Evolutionary conservation across 1,140 invertebrate species (phyloP), one percentile per base, ranked within the genome.

Genomic region (Anoplophora glabripennis): DNA sequence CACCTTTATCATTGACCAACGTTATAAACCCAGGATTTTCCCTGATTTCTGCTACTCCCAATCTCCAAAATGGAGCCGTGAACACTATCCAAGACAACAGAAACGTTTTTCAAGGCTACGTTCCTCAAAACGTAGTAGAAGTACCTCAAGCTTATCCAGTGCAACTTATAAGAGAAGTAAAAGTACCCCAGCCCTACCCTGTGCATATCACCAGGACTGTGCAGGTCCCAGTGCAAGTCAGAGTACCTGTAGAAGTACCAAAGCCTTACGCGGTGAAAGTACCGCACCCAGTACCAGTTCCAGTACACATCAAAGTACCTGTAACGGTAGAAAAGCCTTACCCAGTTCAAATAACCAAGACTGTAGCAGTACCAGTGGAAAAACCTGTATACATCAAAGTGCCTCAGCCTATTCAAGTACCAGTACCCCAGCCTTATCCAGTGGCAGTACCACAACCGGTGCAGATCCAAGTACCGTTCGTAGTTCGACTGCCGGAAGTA

Each of bases 261-360:
- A 74, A 77, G 5, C 67, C 69, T 7, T 69, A 66, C 46, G 59
- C 63, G 18, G 69, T 71, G 0, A 47, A 47, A 17, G 65, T 68
- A 9, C 58, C 63, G 35, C 61, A 63, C 18, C 61, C 68, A 0
- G 61, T 65, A 34, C 47, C 63, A 72, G 65, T 77, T 69, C 28
- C 73, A 64, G 17, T 64, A 58, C 71, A 63, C 61, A 42, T 45
- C 7, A 12, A 35, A 1, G 34, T 46, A 35, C 64, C 61, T 18
- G 63, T 67, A 17, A 53, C 64, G 41, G 59, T 66, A 12, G 53
- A 54, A 3, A 46, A 49, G 9, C 46, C 45, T 1, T 54, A 51
- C 12, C 53, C 46, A 8, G 53, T 56, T 18, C 14, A 34, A 41
- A 48, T 61, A 12, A 48, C 40, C 41, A 35, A 44, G 21, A 40